phyloP scores from a whole-genome alignment of 2,797 vertebrate genomes.

The Oreonectes daqikongensis region DNA sequence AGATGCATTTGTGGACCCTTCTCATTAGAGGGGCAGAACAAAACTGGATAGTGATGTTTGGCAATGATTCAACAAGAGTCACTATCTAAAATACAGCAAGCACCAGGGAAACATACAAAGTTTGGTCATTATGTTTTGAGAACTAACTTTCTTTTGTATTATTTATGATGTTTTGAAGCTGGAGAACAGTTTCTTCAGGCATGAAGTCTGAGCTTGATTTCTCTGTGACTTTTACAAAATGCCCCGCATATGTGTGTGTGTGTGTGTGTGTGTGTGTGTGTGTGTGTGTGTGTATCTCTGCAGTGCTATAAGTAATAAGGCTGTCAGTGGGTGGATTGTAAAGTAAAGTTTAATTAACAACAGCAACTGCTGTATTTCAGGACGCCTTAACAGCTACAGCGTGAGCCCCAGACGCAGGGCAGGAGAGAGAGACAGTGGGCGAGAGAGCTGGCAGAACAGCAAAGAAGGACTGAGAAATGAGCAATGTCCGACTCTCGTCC shows the following conservation, averaged over 20 bases:
- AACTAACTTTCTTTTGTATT: neutral
- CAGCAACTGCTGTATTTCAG: slow-evolving; percentile 28
- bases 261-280: neutral
- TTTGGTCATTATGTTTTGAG: neutral
- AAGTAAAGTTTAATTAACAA: slow-evolving; percentile 49
- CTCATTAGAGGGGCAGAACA: too few species aligned
- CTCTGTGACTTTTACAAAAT: slow-evolving; percentile 26
- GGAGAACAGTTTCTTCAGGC: slow-evolving; percentile 17
- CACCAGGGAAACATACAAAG: neutral
- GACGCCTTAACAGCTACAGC: neutral
- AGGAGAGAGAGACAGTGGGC: neutral
- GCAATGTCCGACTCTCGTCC: neutral
- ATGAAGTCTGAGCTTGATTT: slow-evolving; percentile 25
- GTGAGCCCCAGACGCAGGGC: too few species aligned
- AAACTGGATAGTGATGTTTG: neutral
- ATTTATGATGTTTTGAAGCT: neutral
- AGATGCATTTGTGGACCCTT: too few species aligned
- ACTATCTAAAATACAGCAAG: neutral
- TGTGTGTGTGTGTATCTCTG: slow-evolving; percentile 22
- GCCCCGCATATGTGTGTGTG: neutral
- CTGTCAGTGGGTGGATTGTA: slow-evolving; percentile 23
- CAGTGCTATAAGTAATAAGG: slow-evolving; percentile 35
- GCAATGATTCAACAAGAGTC: neutral
- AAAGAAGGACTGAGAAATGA: neutral
- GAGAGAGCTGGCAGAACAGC: neutral